Evolutionary conservation across 2,113 vertebrate genomes (phyloP).

Genomic region (Sus scrofa): DNA sequence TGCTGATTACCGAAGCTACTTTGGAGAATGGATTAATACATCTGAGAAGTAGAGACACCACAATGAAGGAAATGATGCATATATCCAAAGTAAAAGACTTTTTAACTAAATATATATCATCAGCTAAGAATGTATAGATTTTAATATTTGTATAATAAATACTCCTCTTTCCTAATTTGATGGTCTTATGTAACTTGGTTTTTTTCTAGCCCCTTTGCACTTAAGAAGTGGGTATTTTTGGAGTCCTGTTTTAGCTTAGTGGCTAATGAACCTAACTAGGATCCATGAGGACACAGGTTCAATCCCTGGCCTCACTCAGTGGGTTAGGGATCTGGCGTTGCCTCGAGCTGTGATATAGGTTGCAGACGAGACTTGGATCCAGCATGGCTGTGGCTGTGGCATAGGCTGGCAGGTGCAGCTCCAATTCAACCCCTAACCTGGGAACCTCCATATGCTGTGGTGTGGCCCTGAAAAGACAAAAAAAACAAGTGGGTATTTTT

Average conservation of each 20-base stretch:
- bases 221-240: neutral
- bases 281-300: too few relatives aligned
- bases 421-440: too few relatives aligned
- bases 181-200: neutral
- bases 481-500: neutral
- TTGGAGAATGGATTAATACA: slow-evolving; percentile 95
- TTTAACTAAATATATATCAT: slow-evolving; percentile 91
- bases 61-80: slow-evolving; percentile 96
- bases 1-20: slow-evolving; percentile 92
- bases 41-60: slow-evolving; percentile 95
- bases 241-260: too few relatives aligned
- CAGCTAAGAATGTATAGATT: slow-evolving; percentile 88
- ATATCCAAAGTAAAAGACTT: slow-evolving; percentile 94
- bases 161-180: slow-evolving; percentile 16
- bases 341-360: too few relatives aligned
- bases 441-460: too few relatives aligned
- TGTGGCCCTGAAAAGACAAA: too few relatives aligned
- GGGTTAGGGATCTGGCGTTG: too few relatives aligned
- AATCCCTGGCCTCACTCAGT: too few relatives aligned
- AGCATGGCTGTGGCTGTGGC: too few relatives aligned
- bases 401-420: too few relatives aligned
- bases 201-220: neutral
- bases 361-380: too few relatives aligned
- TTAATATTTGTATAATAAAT: slow-evolving; percentile 81
- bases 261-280: too few relatives aligned